These are phyloP conservation scores for Sycophila texana DNA, from an alignment of 2,888 invertebrate genomes.

Conservation along the genomic window DNA sequence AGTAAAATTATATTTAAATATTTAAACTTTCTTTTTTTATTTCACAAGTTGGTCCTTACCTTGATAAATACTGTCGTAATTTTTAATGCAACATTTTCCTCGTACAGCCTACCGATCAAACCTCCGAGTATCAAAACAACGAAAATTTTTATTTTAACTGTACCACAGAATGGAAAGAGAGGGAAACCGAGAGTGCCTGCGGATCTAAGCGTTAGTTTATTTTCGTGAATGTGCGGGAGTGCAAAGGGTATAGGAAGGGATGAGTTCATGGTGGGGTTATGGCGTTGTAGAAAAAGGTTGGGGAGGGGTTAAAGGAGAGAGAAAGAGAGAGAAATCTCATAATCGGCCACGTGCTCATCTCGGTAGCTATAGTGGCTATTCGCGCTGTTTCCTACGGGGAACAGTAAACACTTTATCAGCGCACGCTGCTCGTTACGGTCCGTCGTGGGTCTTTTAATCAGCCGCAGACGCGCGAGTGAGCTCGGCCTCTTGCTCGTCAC, in stretches of 20 bases:
- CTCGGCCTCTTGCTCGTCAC: conserved; percentile 27
- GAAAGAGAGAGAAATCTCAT: not conserved
- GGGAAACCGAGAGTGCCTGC: not conserved
- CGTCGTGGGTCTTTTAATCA: conserved; percentile 32
- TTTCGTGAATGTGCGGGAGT: not conserved
- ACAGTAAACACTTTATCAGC: conserved; percentile 50
- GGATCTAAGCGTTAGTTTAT: conserved; percentile 20
- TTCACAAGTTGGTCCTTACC: too few relatives aligned
- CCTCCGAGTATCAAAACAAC: not conserved
- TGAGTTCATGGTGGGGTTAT: not conserved
- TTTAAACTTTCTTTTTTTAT: too few relatives aligned
- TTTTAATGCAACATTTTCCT: too few relatives aligned
- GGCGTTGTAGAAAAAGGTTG: not conserved
- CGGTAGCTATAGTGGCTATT: not conserved
- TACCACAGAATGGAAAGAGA: not conserved
- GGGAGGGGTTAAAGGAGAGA: not conserved
- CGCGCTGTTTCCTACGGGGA: not conserved
- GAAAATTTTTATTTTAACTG: not conserved
- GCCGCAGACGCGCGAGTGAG: conserved; percentile 19
- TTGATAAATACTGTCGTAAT: too few relatives aligned
- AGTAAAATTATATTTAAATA: too few relatives aligned
- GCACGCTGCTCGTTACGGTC: conserved; percentile 5
- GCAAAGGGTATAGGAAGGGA: conserved; percentile 9
- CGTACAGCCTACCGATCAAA: too few relatives aligned
- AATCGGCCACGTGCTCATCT: conserved; percentile 34